Percentiles rank a stretch among this genome's conserved stretches.
Conservation (phyloP, 2,797 vertebrate genomes). For the Periophthalmus magnuspinnatus region DNA sequence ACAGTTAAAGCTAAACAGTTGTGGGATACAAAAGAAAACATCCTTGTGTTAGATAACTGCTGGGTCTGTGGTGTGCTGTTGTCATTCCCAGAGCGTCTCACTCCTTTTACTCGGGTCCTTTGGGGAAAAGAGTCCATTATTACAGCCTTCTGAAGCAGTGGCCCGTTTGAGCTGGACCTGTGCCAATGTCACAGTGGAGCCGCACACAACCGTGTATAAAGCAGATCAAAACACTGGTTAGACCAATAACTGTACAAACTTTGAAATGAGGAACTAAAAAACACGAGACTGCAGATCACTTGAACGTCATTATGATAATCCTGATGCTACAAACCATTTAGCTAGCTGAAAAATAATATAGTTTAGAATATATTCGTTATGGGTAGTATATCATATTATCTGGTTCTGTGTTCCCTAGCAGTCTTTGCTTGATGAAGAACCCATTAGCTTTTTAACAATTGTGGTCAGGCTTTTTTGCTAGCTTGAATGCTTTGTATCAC, state of each 20-base stretch:
- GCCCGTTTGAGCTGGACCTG: conserved; percentile 42
- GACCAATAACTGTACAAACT: neutral
- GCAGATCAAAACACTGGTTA: neutral
- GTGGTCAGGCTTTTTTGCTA: neutral
- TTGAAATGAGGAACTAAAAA: neutral
- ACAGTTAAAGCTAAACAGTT: too few relatives aligned
- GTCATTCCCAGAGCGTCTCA: conserved; percentile 41
- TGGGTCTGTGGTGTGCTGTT: conserved; percentile 25
- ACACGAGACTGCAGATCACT: too few relatives aligned
- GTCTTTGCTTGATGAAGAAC: neutral
- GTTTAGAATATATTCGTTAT: neutral
- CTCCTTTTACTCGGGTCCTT: conserved; percentile 40
- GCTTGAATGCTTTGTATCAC: neutral
- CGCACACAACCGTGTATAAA: neutral
- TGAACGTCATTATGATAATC: too few relatives aligned
- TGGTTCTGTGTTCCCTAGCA: neutral
- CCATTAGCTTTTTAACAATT: neutral
- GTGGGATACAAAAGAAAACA: too few relatives aligned
- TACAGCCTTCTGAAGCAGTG: conserved; percentile 37
- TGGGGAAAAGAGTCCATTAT: conserved; percentile 51
- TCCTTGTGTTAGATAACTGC: neutral
- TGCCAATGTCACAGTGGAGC: conserved; percentile 45
- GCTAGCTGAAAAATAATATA: neutral
- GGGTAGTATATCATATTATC: neutral
- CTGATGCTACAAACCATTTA: too few relatives aligned